A percentile compares a stretch with the other conserved stretches of the same genome.
These are phyloP conservation scores for Drosophila phalerata DNA, from an alignment of 2,888 invertebrate species.

Conservation along the genomic window DNA sequence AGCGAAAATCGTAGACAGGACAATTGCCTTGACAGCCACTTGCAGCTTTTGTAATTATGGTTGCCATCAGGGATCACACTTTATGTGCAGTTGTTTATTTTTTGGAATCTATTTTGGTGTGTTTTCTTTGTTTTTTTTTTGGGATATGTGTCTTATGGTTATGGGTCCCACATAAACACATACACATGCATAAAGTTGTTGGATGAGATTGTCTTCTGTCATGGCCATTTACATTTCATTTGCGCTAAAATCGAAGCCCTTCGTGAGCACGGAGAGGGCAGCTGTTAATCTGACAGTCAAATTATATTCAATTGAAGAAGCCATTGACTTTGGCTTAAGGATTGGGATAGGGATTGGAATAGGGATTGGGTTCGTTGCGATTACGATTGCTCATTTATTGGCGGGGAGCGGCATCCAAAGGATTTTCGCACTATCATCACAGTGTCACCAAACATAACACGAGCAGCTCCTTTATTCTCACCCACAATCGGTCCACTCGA, in stretches of 20 bases:
- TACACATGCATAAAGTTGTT: not conserved
- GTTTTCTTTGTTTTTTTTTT: constrained; percentile 10
- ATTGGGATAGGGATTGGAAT: not conserved
- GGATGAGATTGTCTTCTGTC: constrained; percentile 35
- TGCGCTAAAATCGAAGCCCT: constrained; percentile 24
- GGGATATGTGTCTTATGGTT: constrained; percentile 30
- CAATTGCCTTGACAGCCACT: constrained; percentile 14
- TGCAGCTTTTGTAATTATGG: constrained; percentile 37
- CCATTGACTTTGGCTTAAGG: constrained; percentile 43
- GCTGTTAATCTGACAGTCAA: constrained; percentile 62
- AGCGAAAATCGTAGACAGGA: constrained; percentile 17
- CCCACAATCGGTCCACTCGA: constrained; percentile 15
- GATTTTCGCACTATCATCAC: constrained; percentile 51
- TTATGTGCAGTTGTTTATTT: not conserved
- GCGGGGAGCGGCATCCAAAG: constrained; percentile 35
- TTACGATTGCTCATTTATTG: constrained; percentile 57
- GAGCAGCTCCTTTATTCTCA: constrained; percentile 52
- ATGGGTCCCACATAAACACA: constrained; percentile 5
- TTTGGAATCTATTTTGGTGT: not conserved
- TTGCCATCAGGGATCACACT: not conserved
- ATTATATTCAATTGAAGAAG: constrained; percentile 72
- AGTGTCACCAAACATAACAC: constrained; percentile 26
- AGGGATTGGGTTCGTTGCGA: constrained; percentile 12
- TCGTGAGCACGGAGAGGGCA: not conserved
- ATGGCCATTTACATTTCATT: constrained; percentile 63